Percentiles rank a stretch among this genome's conserved stretches.
These are phyloP conservation scores for Pterocles orientalis DNA, from an alignment of 2,113 vertebrate genomes.

Conservation along the genomic window DNA sequence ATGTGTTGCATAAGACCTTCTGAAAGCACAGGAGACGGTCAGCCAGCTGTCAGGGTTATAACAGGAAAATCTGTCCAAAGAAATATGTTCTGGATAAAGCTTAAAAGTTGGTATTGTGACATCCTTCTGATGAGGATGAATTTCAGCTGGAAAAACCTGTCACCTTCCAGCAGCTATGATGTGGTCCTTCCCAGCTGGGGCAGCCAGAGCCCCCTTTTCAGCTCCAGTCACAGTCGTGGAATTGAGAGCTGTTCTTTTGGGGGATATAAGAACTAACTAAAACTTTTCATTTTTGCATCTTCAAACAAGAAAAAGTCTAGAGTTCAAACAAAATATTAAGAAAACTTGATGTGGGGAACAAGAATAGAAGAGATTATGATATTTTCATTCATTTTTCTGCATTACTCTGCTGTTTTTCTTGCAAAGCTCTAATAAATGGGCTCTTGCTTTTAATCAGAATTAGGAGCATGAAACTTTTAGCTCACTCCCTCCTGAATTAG, in stretches of 20 bases:
- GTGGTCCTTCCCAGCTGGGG: neutral
- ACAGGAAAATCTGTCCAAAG: neutral
- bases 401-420: neutral
- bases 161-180: neutral
- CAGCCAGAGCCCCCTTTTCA: neutral
- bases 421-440: neutral
- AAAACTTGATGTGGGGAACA: neutral
- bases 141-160: neutral
- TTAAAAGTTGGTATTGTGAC: neutral
- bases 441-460: neutral
- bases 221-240: neutral
- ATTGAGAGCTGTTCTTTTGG: neutral
- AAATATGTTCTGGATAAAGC: neutral
- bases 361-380: neutral
- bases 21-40: conserved; percentile 5
- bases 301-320: neutral
- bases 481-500: neutral
- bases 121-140: neutral
- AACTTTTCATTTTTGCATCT: neutral
- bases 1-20: neutral
- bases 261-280: neutral
- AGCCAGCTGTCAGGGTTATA: neutral
- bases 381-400: neutral
- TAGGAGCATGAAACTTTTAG: neutral
- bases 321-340: neutral